These are phyloP conservation scores for Rhodinocichla rosea DNA, from an alignment of 2,113 vertebrate species.

Conservation along the genomic window DNA sequence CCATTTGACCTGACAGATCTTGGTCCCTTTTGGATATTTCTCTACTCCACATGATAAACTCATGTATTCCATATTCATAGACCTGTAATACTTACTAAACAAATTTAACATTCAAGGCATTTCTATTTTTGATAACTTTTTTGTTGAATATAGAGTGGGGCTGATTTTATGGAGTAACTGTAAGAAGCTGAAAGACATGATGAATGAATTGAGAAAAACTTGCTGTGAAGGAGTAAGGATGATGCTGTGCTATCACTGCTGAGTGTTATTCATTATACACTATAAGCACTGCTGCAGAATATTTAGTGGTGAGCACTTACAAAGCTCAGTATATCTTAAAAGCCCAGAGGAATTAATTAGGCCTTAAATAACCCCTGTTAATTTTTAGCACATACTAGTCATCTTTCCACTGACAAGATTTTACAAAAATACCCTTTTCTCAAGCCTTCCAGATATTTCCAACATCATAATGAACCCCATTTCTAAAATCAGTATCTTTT, in stretches of 20 bases:
- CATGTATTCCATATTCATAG: background rate
- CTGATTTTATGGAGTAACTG: conserved; percentile 31
- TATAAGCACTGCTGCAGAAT: conserved; percentile 25
- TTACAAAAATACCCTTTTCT: background rate
- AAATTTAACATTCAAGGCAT: conserved; percentile 26
- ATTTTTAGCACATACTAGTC: conserved; percentile 13
- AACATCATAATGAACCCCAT: background rate
- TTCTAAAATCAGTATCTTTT: conserved; percentile 28
- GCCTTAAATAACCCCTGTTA: conserved; percentile 7
- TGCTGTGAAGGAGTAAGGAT: conserved; percentile 12
- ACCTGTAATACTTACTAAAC: background rate
- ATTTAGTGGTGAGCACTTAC: conserved; percentile 21
- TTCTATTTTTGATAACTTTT: conserved; percentile 31
- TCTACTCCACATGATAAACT: background rate
- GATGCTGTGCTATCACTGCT: conserved; percentile 17
- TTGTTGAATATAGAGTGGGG: background rate
- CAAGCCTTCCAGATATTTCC: background rate
- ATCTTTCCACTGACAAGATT: background rate
- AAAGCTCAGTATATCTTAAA: background rate
- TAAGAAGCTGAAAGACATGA: conserved; percentile 23
- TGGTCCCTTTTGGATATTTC: background rate
- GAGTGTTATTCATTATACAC: conserved; percentile 41
- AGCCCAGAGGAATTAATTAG: conserved; percentile 21
- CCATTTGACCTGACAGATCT: background rate
- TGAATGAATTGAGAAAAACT: conserved; percentile 27